Conservation (phyloP, 2,888 invertebrate genomes). For the Pristionchus entomophagus region DNA sequence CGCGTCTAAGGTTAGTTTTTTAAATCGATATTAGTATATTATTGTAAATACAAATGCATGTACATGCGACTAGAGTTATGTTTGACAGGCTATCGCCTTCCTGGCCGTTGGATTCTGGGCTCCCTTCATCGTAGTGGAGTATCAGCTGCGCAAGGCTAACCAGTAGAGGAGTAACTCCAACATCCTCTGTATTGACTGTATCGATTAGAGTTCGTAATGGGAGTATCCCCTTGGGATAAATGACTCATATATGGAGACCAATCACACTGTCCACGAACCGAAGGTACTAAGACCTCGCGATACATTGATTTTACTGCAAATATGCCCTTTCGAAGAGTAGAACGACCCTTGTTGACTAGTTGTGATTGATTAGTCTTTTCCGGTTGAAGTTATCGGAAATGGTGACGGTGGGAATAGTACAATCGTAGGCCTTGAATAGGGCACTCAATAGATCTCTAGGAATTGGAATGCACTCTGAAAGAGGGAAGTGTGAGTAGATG, state of each 20-base stretch:
- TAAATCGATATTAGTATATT: background rate
- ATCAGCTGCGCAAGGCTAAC: constrained; percentile 73
- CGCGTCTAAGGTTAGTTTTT: constrained; percentile 56
- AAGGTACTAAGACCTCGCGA: constrained; percentile 3
- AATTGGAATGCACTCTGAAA: background rate
- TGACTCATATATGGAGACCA: background rate
- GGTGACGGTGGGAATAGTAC: background rate
- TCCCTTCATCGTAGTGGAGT: constrained; percentile 69
- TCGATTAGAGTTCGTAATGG: background rate
- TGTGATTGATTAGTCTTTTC: constrained; percentile 4
- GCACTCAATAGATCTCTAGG: constrained; percentile 17
- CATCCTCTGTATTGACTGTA: constrained; percentile 29
- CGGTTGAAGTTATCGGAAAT: constrained; percentile 15
- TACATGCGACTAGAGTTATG: background rate
- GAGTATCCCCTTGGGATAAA: constrained; percentile 39
- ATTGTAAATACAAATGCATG: background rate
- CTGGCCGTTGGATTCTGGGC: constrained; percentile 70
- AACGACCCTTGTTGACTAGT: background rate
- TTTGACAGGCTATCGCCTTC: constrained; percentile 58
- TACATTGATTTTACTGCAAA: background rate
- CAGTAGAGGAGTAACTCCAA: constrained; percentile 21
- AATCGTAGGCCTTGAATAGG: constrained; percentile 18
- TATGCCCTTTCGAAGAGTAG: background rate
- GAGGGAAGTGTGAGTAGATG: background rate
- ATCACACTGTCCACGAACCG: background rate